A percentile compares a stretch with the other conserved stretches of the same genome.
Conservation (phyloP, 2,888 invertebrate species). For the Iselma pallidipennis region DNA sequence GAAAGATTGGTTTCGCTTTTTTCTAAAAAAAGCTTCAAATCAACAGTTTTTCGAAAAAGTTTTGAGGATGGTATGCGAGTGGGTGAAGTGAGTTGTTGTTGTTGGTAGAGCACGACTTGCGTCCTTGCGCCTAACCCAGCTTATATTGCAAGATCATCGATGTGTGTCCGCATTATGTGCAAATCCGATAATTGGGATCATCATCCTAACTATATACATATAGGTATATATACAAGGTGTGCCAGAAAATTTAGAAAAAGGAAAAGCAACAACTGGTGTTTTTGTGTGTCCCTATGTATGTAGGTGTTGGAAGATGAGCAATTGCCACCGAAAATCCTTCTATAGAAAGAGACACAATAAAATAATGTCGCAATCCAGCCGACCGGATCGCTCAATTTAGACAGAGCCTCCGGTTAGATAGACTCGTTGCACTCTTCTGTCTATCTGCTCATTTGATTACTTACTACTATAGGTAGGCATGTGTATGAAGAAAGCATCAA, state of each 20-base stretch:
- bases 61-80: slow-evolving; percentile 19
- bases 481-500: background rate
- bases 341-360: background rate
- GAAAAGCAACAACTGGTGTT: background rate
- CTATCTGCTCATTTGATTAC: background rate
- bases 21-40: background rate
- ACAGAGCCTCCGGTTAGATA: background rate
- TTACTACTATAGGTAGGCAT: too few species aligned
- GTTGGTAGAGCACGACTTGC: slow-evolving; percentile 32
- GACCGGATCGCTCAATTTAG: background rate
- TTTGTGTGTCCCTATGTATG: background rate
- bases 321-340: background rate
- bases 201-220: slow-evolving; percentile 40
- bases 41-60: background rate
- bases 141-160: slow-evolving; percentile 33
- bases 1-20: too few species aligned
- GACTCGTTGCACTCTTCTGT: background rate
- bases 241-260: background rate
- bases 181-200: slow-evolving; percentile 53
- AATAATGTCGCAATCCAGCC: slow-evolving; percentile 2
- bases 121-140: slow-evolving; percentile 48
- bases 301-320: background rate
- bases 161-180: slow-evolving; percentile 50
- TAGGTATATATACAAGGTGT: slow-evolving; percentile 12
- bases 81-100: slow-evolving; percentile 32